Conservation (phyloP, 2,113 vertebrate genomes). For the Anarrhichthys ocellatus region DNA sequence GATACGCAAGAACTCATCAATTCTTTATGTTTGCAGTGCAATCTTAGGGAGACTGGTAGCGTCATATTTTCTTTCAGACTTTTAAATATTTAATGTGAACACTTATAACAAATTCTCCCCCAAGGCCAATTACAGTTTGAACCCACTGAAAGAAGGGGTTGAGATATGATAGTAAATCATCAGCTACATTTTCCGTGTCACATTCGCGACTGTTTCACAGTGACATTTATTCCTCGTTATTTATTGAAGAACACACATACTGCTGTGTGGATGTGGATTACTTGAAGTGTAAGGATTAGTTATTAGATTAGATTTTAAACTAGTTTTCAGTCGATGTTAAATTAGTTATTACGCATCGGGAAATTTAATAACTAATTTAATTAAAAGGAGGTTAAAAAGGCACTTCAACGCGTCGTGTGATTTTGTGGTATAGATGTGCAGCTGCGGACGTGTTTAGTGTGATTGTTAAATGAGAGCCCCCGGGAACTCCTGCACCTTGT, state of each 20-base stretch:
- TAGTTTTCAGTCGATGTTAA: not conserved
- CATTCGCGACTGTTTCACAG: slow-evolving; percentile 15
- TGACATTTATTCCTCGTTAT: slow-evolving; percentile 28
- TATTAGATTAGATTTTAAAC: not conserved
- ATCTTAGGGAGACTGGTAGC: slow-evolving; percentile 55
- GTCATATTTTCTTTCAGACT: slow-evolving; percentile 65
- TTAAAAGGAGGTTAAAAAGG: slow-evolving; percentile 10
- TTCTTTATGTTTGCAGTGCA: slow-evolving; percentile 76
- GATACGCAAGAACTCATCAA: slow-evolving; percentile 72
- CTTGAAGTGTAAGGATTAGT: not conserved
- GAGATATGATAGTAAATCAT: slow-evolving; percentile 42
- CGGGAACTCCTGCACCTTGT: not conserved
- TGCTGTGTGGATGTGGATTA: not conserved
- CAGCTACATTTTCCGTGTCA: slow-evolving; percentile 31
- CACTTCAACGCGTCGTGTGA: not conserved
- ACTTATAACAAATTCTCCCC: slow-evolving; percentile 79
- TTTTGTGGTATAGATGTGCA: not conserved
- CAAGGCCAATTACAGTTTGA: slow-evolving; percentile 74
- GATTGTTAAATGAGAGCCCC: not conserved
- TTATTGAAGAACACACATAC: slow-evolving; percentile 1
- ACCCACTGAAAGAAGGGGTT: slow-evolving; percentile 39
- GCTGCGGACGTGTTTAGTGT: not conserved
- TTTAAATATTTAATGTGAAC: slow-evolving; percentile 82
- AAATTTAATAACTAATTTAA: not conserved
- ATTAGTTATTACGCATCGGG: not conserved